Conservation (phyloP, 1,140 invertebrate species). For the Whitmania pigra region DNA sequence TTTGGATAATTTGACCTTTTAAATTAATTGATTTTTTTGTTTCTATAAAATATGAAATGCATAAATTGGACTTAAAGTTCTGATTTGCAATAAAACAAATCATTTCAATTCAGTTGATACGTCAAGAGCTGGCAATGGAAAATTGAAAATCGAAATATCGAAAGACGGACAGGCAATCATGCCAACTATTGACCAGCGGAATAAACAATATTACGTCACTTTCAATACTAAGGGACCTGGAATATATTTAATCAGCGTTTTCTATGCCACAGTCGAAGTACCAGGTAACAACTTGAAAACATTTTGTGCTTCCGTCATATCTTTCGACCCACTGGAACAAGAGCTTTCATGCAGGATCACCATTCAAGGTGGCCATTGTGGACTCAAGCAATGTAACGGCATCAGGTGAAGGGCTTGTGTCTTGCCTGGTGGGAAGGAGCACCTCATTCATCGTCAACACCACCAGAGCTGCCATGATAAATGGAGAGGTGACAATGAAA, state of each 20-base stretch:
- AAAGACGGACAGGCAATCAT: slow-evolving; percentile 57
- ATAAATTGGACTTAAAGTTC: too few relatives aligned
- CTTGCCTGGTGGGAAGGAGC: slow-evolving; percentile 51
- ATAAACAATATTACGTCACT: slow-evolving; percentile 68
- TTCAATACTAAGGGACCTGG: slow-evolving; percentile 78
- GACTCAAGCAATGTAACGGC: slow-evolving; percentile 46
- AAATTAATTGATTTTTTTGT: too few relatives aligned
- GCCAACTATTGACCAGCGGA: slow-evolving; percentile 61
- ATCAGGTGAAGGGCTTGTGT: slow-evolving; percentile 54
- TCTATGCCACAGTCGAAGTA: slow-evolving; percentile 87
- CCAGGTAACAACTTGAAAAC: slow-evolving; percentile 55
- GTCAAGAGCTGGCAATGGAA: slow-evolving; percentile 33
- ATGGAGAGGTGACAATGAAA: slow-evolving; percentile 41
- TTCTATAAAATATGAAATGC: too few relatives aligned
- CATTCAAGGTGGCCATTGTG: slow-evolving; percentile 46
- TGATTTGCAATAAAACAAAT: too few relatives aligned
- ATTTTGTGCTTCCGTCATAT: neutral
- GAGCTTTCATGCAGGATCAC: slow-evolving; percentile 43
- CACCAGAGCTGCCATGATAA: slow-evolving; percentile 41
- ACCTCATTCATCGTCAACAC: slow-evolving; percentile 50
- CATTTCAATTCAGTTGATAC: slow-evolving; percentile 32
- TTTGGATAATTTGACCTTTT: too few relatives aligned
- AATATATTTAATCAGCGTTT: slow-evolving; percentile 81
- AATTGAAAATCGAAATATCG: slow-evolving; percentile 61
- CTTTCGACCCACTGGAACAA: neutral